These are phyloP conservation scores for Progne subis DNA, from an alignment of 2,113 vertebrate species.

Conservation along the genomic window DNA sequence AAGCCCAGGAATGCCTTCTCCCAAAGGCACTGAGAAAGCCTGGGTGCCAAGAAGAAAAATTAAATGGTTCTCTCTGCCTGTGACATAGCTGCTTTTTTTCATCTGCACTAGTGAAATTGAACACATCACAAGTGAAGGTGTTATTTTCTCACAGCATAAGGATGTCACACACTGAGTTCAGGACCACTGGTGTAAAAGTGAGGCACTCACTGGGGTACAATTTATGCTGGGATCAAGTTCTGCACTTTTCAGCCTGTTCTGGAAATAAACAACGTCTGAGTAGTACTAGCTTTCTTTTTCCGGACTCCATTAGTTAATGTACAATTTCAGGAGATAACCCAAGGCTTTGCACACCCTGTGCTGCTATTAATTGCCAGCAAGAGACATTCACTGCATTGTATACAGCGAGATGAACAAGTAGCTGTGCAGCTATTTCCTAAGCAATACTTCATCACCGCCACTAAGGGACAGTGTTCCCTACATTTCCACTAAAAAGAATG, in stretches of 20 bases:
- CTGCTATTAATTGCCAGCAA: neutral
- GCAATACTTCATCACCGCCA: constrained; percentile 12
- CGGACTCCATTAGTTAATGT: neutral
- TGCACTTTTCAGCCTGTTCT: neutral
- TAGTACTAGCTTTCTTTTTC: neutral
- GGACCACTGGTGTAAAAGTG: neutral
- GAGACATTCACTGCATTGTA: neutral
- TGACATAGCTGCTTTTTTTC: neutral
- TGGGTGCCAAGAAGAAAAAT: neutral
- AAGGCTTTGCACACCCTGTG: neutral
- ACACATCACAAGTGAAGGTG: neutral
- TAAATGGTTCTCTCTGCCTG: neutral
- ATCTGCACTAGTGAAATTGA: neutral
- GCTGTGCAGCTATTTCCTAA: neutral
- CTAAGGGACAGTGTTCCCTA: constrained; percentile 46
- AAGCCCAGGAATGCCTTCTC: neutral
- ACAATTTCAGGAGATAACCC: neutral
- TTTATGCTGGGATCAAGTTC: neutral
- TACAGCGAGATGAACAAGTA: neutral
- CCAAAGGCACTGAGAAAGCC: neutral
- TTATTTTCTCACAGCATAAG: neutral
- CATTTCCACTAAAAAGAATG: neutral
- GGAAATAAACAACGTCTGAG: neutral
- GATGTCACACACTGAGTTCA: neutral
- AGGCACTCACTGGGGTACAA: neutral